Evolutionary conservation across 2,888 invertebrate genomes (phyloP), one percentile per base, ranked within the genome.

Genomic region (Dyspetes luteomarginatus): DNA sequence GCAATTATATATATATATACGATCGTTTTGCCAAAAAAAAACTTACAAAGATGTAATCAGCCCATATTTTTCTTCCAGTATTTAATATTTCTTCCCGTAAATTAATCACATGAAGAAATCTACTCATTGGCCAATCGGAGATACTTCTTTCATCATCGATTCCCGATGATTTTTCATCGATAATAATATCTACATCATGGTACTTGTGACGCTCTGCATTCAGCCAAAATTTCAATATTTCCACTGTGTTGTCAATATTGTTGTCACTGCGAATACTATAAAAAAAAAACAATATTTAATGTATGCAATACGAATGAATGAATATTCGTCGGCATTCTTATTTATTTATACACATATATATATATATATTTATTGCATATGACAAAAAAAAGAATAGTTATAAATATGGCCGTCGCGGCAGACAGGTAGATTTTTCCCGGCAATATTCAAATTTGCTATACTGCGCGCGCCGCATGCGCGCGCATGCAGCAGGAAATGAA

Each of bases 31-130:
- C 4, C 50, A 56, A 7, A 1, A 1, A 2, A 12, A 5, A 76
- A 93, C 95, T 94, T 93, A 98, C 97, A 93, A 97, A 96, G 82
- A 98, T 91, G 92, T 94, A 99, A 92, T 98, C 98, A 4, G 98
- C 97, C 98, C 98, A 98, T 71, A 94, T 94, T 83, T 94, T 92
- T 84, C 96, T 94, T 0, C 96, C 97, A 89, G 94, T 93, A 45
- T 94, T 91, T 5, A 98, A 91, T 0, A 97, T 96, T 83, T 94
- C 92, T 90, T 98, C 97, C 86, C 98, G 94, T 56, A 98, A 90
- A 19, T 93, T 89, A 81, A 98, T 98, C 12, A 99, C 93, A 92
- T 97, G 96, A 30, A 93, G 92, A 92, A 97, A 97, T 85, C 97
- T 94, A 69, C 94, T 93, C 0, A 93, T 90, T 0, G 96, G 95